These are phyloP conservation scores for Caranx melampygus DNA, from an alignment of 2,113 vertebrate species.

Conservation along the genomic window DNA sequence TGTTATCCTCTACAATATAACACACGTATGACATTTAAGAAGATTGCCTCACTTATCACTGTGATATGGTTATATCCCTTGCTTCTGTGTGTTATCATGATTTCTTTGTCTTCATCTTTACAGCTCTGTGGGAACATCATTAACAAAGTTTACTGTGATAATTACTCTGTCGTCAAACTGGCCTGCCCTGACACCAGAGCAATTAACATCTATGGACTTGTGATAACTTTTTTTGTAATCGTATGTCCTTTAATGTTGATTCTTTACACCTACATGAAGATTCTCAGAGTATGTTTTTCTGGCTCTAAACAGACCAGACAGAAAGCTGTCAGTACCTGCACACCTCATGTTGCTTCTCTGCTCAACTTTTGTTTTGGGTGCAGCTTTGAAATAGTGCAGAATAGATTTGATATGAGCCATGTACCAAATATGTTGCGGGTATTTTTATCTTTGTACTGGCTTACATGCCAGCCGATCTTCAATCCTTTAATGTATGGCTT, in stretches of 20 bases:
- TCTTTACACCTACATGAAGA: constrained; percentile 38
- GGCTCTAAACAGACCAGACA: constrained; percentile 2
- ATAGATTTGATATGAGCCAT: constrained; percentile 5
- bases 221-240: neutral
- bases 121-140: constrained; percentile 65
- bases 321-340: constrained; percentile 53
- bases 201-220: constrained; percentile 63
- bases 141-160: constrained; percentile 67
- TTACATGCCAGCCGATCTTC: constrained; percentile 14
- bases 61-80: neutral
- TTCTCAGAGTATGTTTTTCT: neutral
- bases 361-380: constrained; percentile 11
- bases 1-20: constrained; percentile 13
- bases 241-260: constrained; percentile 20
- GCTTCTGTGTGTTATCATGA: neutral
- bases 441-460: constrained; percentile 18
- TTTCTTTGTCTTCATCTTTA: constrained; percentile 44
- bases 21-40: neutral
- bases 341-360: constrained; percentile 60
- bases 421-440: neutral
- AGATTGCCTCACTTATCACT: fast-evolving
- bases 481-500: constrained; percentile 18
- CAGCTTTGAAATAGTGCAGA: neutral
- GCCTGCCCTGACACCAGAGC: constrained; percentile 63
- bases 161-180: constrained; percentile 67